phyloP scores from a whole-genome alignment of 2,888 invertebrate genomes.

The Argyresthia goedartella region DNA sequence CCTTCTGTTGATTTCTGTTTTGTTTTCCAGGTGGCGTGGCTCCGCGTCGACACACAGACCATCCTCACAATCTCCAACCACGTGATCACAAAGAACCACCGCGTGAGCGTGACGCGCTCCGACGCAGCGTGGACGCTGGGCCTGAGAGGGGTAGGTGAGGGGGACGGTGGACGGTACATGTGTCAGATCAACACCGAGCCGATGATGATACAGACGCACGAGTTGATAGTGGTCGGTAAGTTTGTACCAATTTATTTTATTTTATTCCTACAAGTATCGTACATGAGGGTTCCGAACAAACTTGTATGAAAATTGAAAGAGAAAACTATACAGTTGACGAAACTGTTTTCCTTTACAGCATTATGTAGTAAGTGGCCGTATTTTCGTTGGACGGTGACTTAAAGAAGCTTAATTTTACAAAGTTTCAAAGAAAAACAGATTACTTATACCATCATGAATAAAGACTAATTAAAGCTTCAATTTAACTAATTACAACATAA shows the following conservation, averaged over 20 bases:
- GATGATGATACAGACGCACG: slow-evolving; percentile 63
- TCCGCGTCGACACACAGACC: slow-evolving; percentile 91
- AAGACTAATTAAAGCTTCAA: no score
- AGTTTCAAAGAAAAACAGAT: no score
- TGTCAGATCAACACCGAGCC: slow-evolving; percentile 70
- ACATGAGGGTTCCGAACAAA: no score
- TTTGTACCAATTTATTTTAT: slow-evolving; percentile 5
- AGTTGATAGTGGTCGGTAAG: slow-evolving; percentile 56
- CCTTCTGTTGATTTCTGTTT: no score
- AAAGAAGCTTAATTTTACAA: no score
- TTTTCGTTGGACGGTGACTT: no score
- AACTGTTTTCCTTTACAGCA: no score
- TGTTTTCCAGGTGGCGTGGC: slow-evolving; percentile 83
- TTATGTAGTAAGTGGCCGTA: no score
- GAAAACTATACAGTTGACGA: no score
- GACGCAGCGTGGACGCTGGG: slow-evolving; percentile 88
- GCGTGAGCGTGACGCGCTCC: slow-evolving; percentile 83
- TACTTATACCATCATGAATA: no score
- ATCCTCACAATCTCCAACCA: slow-evolving; percentile 90
- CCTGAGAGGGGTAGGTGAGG: slow-evolving; percentile 82
- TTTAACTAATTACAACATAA: no score
- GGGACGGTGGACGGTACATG: slow-evolving; percentile 88
- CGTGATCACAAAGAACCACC: slow-evolving; percentile 91
- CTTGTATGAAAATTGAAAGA: no score
- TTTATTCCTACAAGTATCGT: not conserved